Conservation (phyloP, 2,888 invertebrate genomes). For the Uropetala carovei region DNA sequence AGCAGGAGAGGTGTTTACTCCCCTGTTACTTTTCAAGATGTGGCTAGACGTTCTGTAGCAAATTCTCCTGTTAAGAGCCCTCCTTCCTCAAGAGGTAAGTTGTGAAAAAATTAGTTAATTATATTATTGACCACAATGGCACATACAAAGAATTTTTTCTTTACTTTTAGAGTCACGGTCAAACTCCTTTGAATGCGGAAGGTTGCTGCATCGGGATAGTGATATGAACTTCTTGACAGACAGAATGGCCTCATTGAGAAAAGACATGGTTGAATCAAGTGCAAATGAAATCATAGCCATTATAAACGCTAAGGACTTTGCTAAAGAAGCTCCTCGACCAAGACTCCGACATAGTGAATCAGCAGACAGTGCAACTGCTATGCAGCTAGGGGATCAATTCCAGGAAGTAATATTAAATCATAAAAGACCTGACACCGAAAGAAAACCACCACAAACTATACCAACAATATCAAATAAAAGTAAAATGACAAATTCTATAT, state of each 20-base stretch:
- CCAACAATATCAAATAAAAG: constrained; percentile 21
- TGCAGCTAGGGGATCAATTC: constrained; percentile 35
- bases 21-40: constrained; percentile 90
- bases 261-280: constrained; percentile 8
- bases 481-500: constrained; percentile 54
- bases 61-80: constrained; percentile 82
- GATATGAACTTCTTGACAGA: constrained; percentile 36
- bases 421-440: constrained; percentile 1
- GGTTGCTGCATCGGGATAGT: constrained; percentile 30
- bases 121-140: neutral
- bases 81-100: constrained; percentile 39
- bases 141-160: neutral
- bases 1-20: constrained; percentile 87
- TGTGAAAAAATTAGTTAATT: neutral
- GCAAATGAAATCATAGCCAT: constrained; percentile 34
- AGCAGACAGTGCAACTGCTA: constrained; percentile 51
- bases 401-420: constrained; percentile 15
- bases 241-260: constrained; percentile 49
- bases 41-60: constrained; percentile 86
- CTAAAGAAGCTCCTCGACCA: constrained; percentile 2
- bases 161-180: constrained; percentile 33
- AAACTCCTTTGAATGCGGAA: constrained; percentile 53
- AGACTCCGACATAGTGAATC: constrained; percentile 51
- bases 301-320: constrained; percentile 12
- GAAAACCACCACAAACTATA: neutral